Evolutionary conservation across 2,113 vertebrate species (phyloP), one percentile per base, ranked within the genome.

Genomic region (Tychaedon coryphoeus): DNA sequence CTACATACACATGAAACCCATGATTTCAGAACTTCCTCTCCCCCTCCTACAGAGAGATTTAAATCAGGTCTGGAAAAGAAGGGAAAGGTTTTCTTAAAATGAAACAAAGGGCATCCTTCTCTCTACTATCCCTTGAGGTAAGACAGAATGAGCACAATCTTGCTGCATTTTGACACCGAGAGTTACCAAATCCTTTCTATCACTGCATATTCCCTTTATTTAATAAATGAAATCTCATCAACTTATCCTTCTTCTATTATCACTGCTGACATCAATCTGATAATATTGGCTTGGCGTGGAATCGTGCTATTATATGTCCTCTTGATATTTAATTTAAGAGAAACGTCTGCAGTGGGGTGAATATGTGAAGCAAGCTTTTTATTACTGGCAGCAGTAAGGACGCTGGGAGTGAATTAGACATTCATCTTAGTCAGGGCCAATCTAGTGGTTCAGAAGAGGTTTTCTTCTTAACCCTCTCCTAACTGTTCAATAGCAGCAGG

Each of bases 241-340:
- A 97, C 97, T 97, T 98, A 97, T 97, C 97, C 96, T 97, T 98
- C 97, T 97, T 96, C 97, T 95, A 95, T 97, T 97, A 98, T 98
- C 97, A 97, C 93, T 93, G 94, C 96, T 96, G 96, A 97, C 97
- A 98, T 98, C 98, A 98, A 98, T 98, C 97, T 98, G 98, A 98
- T 98, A 97, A 98, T 98, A 97, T 97, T 97, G 97, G 96, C 96
- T 96, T 96, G 98, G 97, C 88, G 70, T 96, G 95, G 97, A 96
- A 97, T 96, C 69, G 65, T 93, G 96, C 97, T 97, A 96, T 97
- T 96, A 96, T 97, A 96, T 95, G 95, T 97, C 93, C 97, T 98
- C 97, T 96, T 97, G 96, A 96, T 97, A 98, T 97, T 98, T 98
- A 98, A 98, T 97, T 98, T 98, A 98, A 97, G 97, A 97, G 95